Conservation (phyloP, 2,888 invertebrate genomes). For the Cephus runcator region DNA sequence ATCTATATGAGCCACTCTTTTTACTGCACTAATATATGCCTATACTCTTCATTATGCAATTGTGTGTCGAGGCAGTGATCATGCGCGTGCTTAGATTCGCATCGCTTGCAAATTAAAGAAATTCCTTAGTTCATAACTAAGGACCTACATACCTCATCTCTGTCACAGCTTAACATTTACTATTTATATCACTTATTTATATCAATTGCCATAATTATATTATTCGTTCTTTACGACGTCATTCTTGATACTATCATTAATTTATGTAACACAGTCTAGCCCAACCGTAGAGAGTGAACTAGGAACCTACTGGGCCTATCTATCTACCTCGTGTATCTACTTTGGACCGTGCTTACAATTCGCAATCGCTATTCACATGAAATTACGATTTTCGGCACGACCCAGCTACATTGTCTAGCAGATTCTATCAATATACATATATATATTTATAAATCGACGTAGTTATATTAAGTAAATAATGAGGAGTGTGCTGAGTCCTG, state of each 20-base stretch:
- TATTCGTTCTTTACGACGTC: not conserved
- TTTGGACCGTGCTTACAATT: constrained; percentile 15
- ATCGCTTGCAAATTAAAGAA: not conserved
- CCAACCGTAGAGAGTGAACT: constrained; percentile 29
- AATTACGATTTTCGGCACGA: not conserved
- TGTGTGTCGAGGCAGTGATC: constrained; percentile 1
- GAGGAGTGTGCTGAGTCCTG: constrained; percentile 1
- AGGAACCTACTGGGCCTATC: constrained; percentile 34
- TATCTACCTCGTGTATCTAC: constrained; percentile 22
- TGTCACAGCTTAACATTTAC: not conserved
- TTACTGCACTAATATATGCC: not conserved
- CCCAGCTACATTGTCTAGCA: constrained; percentile 6
- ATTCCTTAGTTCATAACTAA: not conserved
- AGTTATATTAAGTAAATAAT: not conserved
- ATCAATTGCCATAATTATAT: constrained; percentile 1
- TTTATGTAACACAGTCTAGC: constrained; percentile 30
- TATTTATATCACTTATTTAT: constrained; percentile 4
- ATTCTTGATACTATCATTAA: constrained; percentile 7
- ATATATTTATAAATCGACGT: constrained; percentile 12
- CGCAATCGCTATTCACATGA: not conserved
- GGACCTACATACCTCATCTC: not conserved
- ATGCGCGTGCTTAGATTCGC: not conserved
- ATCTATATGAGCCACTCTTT: not conserved
- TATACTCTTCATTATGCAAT: not conserved
- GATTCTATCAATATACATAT: constrained; percentile 18